phyloP scores from a whole-genome alignment of 2,113 vertebrate species.

The Ictalurus furcatus region DNA sequence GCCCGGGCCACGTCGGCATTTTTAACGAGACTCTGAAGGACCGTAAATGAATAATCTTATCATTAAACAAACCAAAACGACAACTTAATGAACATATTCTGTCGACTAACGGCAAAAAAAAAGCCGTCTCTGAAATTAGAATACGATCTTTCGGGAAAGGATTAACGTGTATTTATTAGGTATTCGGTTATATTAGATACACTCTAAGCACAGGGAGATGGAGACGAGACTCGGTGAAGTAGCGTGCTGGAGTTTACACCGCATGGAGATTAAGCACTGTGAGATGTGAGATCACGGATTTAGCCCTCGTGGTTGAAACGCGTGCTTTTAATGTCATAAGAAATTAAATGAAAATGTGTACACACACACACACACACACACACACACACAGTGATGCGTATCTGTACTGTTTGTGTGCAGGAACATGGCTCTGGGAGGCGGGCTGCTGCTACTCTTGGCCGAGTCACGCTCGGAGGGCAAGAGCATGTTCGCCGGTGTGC shows the following conservation, averaged over 20 bases:
- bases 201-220: background rate
- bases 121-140: too few species aligned
- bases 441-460: conserved; percentile 88
- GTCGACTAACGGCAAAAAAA: background rate
- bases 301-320: background rate
- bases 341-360: background rate
- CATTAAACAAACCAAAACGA: too few species aligned
- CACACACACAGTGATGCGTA: background rate
- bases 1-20: background rate
- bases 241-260: too few species aligned
- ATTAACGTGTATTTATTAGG: background rate
- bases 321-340: background rate
- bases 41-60: too few species aligned
- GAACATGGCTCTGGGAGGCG: conserved; percentile 94
- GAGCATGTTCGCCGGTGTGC: conserved; percentile 98
- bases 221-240: background rate
- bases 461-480: conserved; percentile 96
- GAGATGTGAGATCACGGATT: background rate
- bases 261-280: background rate
- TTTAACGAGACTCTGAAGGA: background rate
- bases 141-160: background rate
- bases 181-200: background rate
- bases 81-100: background rate
- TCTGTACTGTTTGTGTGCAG: conserved; percentile 62
- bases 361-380: too few species aligned